Conservation (phyloP, 2,797 vertebrate species). For the Lepilemur septentrionalis region DNA sequence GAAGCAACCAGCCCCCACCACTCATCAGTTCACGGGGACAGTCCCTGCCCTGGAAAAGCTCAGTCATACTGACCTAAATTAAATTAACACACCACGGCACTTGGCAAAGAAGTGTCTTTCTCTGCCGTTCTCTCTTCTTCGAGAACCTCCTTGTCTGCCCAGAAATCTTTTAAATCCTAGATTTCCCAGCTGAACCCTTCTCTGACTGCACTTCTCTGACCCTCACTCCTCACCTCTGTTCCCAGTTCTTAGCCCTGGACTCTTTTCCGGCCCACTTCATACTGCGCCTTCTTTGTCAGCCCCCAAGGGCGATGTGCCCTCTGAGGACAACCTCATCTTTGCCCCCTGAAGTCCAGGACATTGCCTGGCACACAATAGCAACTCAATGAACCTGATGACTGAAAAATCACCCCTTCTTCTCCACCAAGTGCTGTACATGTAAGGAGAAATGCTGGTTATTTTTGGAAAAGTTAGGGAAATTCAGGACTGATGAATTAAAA, state of each 20-base stretch:
- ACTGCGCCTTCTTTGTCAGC: neutral
- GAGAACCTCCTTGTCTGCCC: neutral
- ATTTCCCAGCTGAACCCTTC: neutral
- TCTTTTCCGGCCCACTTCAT: neutral
- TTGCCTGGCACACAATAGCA: neutral
- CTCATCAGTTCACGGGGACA: neutral
- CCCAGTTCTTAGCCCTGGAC: neutral
- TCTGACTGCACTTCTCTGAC: fast-evolving
- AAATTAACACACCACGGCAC: neutral
- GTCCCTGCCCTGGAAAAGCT: neutral
- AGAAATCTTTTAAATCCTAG: neutral
- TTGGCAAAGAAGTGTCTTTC: neutral
- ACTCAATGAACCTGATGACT: neutral
- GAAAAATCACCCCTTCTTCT: neutral
- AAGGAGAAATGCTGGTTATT: neutral
- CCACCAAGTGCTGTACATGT: neutral
- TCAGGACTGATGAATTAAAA: neutral
- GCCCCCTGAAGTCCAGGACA: neutral
- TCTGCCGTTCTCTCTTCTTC: neutral
- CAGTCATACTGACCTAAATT: neutral
- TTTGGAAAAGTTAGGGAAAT: neutral
- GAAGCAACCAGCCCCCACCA: neutral
- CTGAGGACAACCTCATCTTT: neutral
- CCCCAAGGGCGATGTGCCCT: neutral
- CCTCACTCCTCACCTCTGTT: too few relatives aligned